Evolutionary conservation across 2,797 vertebrate genomes (phyloP), one percentile per base, ranked within the genome.

Genomic region (Pachyuromys duprasi): DNA sequence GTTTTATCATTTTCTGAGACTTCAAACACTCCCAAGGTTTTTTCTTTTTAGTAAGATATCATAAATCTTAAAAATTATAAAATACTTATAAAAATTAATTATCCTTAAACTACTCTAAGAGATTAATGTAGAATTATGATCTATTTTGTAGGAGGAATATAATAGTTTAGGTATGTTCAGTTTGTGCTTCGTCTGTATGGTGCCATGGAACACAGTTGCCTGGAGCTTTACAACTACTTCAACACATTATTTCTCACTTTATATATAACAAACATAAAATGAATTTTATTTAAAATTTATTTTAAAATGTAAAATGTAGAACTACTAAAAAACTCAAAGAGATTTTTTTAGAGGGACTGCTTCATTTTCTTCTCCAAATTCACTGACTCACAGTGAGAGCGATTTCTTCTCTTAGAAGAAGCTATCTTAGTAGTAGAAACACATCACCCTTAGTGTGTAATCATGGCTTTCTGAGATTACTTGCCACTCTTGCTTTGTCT

Each of bases 61-160:
- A 3, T 79, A 67, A 90, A 84, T 88, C 31, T 36, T 14, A 57
- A 57, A 13, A 57, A 57, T 57, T 13, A 57, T 70, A 75, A 88
- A 80, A 6, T 78, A 12, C 95, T 93, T 87, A 49, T 18, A 76
- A 55, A 84, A 97, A 79, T 95, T 93, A 95, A 94, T 88, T 92
- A 79, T 75, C n/a, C n/a, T 83, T 83, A 79, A 72, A 33, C 65
- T 63, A 67, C 90, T 53, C 26, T 31, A 26, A 86, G 76, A 86
- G n/a, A 62, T 83, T 89, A 91, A 67, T 31, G 24, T 3, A 83
- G 49, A 93, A 89, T 60, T 94, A 62, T 63, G 55, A n/a, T 63
- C 42, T 83, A 11, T 90, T 94, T 84, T 87, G 20, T 31, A 55
- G 24, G 42, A 95, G 5, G 28, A 81, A 92, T 83, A 78, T 39